Evolutionary conservation across 2,888 invertebrate species (phyloP).

Genomic region (Phyllotreta striolata): DNA sequence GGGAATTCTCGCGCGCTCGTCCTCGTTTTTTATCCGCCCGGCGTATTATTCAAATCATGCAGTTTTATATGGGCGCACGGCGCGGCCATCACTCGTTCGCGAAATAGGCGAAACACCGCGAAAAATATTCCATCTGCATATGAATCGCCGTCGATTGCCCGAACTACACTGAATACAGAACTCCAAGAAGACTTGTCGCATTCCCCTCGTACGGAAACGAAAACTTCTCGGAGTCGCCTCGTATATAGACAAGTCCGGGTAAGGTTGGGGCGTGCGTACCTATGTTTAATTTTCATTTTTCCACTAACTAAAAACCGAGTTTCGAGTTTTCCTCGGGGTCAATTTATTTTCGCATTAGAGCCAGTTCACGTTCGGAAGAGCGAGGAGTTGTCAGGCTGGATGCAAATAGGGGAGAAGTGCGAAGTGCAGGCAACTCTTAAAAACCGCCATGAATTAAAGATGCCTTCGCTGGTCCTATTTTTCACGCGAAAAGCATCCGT

Average conservation of each 20-base stretch:
- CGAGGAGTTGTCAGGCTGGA: too few species aligned
- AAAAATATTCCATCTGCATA: conserved; percentile 50
- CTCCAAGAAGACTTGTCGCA: conserved; percentile 3
- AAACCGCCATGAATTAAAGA: too few species aligned
- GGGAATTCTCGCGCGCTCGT: neutral
- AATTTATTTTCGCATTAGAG: neutral
- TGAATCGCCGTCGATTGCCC: conserved; percentile 49
- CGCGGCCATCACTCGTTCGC: conserved; percentile 51
- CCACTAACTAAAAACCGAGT: conserved; percentile 3
- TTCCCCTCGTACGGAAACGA: too few species aligned
- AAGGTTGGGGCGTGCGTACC: too few species aligned
- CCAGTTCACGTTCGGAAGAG: neutral
- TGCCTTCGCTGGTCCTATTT: too few species aligned
- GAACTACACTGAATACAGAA: conserved; percentile 41
- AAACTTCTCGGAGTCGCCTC: too few species aligned
- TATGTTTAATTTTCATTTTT: too few species aligned
- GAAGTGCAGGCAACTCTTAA: too few species aligned
- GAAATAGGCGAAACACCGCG: conserved; percentile 52
- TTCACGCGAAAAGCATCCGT: too few species aligned
- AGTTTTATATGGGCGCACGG: conserved; percentile 49
- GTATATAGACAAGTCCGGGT: too few species aligned
- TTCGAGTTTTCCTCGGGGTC: neutral
- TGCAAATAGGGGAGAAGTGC: too few species aligned
- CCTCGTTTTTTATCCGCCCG: neutral
- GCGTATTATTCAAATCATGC: conserved; percentile 53